A percentile compares a stretch with the other conserved stretches of the same genome.
Conservation (phyloP, 35 echinoderm and acorn worm species). For the Eucidaris tribuloides region DNA sequence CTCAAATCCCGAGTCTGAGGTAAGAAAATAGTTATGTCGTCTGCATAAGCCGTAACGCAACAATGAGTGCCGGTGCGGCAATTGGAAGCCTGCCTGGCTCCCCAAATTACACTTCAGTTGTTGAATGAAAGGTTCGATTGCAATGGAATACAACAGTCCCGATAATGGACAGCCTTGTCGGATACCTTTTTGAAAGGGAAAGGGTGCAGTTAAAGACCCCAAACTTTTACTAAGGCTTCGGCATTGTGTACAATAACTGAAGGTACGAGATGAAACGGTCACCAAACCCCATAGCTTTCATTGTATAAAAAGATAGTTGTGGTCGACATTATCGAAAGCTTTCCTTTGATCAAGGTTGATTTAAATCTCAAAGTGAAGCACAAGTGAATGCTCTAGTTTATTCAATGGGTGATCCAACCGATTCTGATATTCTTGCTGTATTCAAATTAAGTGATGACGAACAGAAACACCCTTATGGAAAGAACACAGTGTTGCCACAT, state of each 20-base stretch:
- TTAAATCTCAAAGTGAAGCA: too few species aligned
- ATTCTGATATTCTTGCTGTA: too few species aligned
- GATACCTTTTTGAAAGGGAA: slow-evolving; percentile 10
- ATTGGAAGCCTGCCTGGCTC: neutral
- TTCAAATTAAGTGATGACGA: too few species aligned
- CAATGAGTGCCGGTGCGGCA: too few species aligned
- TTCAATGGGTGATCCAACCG: too few species aligned
- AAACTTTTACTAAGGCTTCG: neutral
- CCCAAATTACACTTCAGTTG: neutral
- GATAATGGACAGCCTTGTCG: neutral
- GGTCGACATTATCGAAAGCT: too few species aligned
- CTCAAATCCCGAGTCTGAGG: neutral
- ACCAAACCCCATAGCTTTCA: slow-evolving; percentile 5
- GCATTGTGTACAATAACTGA: neutral
- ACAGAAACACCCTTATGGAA: too few species aligned
- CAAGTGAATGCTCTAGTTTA: too few species aligned
- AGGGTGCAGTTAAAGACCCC: neutral
- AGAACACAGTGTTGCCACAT: too few species aligned
- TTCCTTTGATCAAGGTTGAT: too few species aligned
- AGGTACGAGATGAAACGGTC: neutral
- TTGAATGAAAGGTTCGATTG: neutral
- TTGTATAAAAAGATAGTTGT: neutral
- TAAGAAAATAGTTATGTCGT: neutral
- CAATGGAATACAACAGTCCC: neutral
- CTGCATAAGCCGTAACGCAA: slow-evolving; percentile 3